Percentiles rank a stretch among this genome's conserved stretches.
These are phyloP conservation scores for Parazoanthus darwini DNA, from an alignment of 92 coral and sea anemone species.

Conservation along the genomic window DNA sequence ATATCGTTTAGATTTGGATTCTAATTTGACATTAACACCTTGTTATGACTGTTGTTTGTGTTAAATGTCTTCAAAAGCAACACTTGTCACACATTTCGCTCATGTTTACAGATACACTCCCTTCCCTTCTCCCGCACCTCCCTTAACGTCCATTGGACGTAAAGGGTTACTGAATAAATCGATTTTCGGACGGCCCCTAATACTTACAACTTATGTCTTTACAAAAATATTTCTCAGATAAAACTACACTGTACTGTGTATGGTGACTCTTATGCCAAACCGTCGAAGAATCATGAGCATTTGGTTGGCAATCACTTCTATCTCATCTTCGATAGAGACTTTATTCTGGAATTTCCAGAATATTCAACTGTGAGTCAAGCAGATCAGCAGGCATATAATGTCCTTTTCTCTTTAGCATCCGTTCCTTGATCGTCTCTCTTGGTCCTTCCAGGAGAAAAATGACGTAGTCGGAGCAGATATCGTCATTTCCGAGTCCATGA, in stretches of 20 bases:
- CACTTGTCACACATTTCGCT: no score
- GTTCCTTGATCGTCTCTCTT: conserved; percentile 69
- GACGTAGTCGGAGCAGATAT: conserved; percentile 46
- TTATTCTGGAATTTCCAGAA: conserved; percentile 65
- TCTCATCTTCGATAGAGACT: conserved; percentile 66
- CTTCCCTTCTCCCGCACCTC: no score
- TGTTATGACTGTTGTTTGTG: no score
- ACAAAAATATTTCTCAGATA: background rate
- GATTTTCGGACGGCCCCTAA: no score
- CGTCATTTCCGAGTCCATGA: conserved; percentile 56
- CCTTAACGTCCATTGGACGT: no score
- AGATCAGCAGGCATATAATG: conserved; percentile 81
- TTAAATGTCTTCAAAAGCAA: no score
- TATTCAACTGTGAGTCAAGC: conserved; percentile 82
- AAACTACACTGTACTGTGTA: conserved; percentile 69
- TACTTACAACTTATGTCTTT: background rate
- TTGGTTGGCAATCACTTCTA: conserved; percentile 72
- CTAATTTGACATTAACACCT: no score
- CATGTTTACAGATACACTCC: no score
- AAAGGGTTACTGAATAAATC: no score
- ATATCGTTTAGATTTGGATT: no score
- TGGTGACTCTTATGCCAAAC: conserved; percentile 63
- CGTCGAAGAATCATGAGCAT: conserved; percentile 56
- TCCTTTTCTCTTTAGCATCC: conserved; percentile 66
- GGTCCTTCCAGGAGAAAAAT: conserved; percentile 79